Percentiles rank a stretch among this genome's conserved stretches.
These are phyloP conservation scores for Ylistrum balloti DNA, from an alignment of 1,140 invertebrate species.

Conservation along the genomic window DNA sequence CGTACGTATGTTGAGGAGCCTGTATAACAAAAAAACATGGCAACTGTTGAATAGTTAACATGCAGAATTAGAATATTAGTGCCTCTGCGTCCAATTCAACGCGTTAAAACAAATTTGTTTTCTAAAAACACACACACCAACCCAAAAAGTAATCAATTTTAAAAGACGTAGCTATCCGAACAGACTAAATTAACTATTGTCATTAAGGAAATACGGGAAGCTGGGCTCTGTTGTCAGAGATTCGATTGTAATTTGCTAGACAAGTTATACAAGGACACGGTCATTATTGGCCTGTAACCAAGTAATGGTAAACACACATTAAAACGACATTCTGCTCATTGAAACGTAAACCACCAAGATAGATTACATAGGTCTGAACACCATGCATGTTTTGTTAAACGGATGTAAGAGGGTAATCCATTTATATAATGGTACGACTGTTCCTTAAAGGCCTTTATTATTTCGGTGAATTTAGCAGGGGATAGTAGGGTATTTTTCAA, in stretches of 20 bases:
- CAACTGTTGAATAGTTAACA: constrained; percentile 26
- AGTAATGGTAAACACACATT: not conserved
- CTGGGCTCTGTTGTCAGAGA: not conserved
- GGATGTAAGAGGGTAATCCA: too few species aligned
- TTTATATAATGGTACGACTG: too few species aligned
- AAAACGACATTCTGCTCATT: not conserved
- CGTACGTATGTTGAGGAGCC: not conserved
- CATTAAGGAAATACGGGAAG: constrained; percentile 16
- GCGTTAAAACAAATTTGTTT: not conserved
- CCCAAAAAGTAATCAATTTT: constrained; percentile 28
- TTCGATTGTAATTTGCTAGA: not conserved
- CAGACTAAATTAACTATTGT: not conserved
- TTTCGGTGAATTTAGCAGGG: too few species aligned
- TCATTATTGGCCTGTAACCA: not conserved
- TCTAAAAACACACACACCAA: constrained; percentile 9
- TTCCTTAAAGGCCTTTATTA: too few species aligned
- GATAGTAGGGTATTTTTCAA: too few species aligned
- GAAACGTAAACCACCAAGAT: too few species aligned
- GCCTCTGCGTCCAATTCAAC: constrained; percentile 2
- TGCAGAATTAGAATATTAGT: not conserved
- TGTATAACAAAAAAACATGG: not conserved
- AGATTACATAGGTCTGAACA: too few species aligned
- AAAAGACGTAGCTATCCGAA: not conserved
- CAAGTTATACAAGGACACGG: not conserved
- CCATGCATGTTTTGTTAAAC: too few species aligned